These are phyloP conservation scores for Progne subis DNA, from an alignment of 2,113 vertebrate genomes.

Conservation along the genomic window DNA sequence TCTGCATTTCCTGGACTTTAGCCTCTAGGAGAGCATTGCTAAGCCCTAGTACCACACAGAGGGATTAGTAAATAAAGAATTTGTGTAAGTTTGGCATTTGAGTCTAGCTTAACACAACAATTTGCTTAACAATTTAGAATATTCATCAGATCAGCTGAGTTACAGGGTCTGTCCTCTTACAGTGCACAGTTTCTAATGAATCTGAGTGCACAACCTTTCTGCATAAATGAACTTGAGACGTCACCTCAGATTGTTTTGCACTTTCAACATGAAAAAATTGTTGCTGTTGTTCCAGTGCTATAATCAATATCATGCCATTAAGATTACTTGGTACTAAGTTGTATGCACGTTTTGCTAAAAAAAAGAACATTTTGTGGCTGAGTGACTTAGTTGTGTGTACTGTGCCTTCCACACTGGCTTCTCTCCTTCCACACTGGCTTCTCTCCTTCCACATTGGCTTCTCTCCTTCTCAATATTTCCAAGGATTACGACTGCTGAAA, in stretches of 20 bases:
- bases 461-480: neutral
- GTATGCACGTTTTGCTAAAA: slow-evolving; percentile 32
- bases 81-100: neutral
- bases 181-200: neutral
- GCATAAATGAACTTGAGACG: neutral
- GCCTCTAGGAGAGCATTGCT: neutral
- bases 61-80: neutral
- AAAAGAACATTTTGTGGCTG: neutral
- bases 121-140: neutral
- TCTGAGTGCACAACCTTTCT: neutral
- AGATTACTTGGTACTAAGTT: slow-evolving; percentile 24
- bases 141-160: neutral
- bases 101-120: neutral
- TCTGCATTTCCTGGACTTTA: neutral
- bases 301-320: slow-evolving; percentile 23
- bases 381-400: neutral
- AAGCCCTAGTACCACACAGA: neutral
- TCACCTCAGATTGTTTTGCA: neutral
- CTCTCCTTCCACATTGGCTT: neutral
- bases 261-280: neutral
- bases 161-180: neutral
- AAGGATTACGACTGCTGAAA: neutral
- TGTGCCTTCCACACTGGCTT: neutral
- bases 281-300: slow-evolving; percentile 33
- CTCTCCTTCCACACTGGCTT: neutral